These are phyloP conservation scores for Poeciliopsis prolifica DNA, from an alignment of 2,113 vertebrate genomes.

Conservation along the genomic window DNA sequence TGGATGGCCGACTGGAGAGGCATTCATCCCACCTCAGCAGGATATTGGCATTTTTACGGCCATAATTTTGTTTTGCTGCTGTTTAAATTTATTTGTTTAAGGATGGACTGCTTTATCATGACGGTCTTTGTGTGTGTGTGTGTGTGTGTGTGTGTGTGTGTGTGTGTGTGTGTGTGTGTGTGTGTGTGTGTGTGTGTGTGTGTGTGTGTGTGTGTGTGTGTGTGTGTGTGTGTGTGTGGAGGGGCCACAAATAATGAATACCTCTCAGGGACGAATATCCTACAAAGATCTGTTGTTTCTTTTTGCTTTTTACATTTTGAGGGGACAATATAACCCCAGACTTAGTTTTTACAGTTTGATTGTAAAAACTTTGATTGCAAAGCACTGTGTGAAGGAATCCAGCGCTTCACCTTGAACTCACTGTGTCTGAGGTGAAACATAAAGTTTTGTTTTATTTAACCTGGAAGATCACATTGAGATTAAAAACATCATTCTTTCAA, in stretches of 20 bases:
- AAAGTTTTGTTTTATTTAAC: too few species aligned
- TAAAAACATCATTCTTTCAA: too few species aligned
- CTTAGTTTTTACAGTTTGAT: not conserved
- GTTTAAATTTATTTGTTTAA: slow-evolving; percentile 66
- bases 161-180: not conserved
- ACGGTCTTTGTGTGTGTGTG: slow-evolving; percentile 14
- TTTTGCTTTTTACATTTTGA: slow-evolving; percentile 22
- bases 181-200: slow-evolving; percentile 26
- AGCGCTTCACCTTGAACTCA: not conserved
- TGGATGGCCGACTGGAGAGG: slow-evolving; percentile 43
- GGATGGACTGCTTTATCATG: slow-evolving; percentile 53
- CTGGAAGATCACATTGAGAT: too few species aligned
- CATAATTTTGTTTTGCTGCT: slow-evolving; percentile 77
- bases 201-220: slow-evolving; percentile 24
- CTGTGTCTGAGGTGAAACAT: too few species aligned
- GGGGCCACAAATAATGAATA: slow-evolving; percentile 39
- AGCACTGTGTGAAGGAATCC: too few species aligned
- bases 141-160: too few species aligned
- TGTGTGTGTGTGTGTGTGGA: slow-evolving; percentile 9
- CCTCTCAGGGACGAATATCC: not conserved
- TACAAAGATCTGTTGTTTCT: not conserved
- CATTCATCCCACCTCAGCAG: slow-evolving; percentile 56
- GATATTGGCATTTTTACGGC: slow-evolving; percentile 81
- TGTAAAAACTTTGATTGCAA: too few species aligned
- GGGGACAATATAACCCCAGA: not conserved